Evolutionary conservation across 2,888 invertebrate genomes (phyloP).

Genomic region (Alentia gelatinosa): DNA sequence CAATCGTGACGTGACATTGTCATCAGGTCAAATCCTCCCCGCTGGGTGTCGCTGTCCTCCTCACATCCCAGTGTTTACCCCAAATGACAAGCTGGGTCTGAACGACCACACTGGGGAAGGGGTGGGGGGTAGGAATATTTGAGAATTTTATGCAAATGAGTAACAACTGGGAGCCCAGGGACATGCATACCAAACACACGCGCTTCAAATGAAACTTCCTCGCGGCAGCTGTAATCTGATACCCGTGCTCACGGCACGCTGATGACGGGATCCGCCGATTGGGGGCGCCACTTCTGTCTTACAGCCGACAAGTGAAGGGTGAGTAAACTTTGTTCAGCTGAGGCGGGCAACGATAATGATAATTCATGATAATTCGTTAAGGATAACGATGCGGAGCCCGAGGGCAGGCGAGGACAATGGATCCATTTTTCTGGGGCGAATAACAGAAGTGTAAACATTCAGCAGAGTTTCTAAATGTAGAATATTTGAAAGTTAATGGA

Average conservation of each 20-base stretch:
- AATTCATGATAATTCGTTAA: slow-evolving; percentile 11
- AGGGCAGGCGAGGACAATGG: not conserved
- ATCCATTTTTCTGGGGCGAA: too few relatives aligned
- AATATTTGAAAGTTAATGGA: too few relatives aligned
- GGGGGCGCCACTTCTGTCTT: slow-evolving; percentile 40
- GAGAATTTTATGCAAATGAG: slow-evolving; percentile 47
- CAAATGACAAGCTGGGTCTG: not conserved
- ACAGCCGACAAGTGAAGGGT: slow-evolving; percentile 28
- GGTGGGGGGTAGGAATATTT: not conserved
- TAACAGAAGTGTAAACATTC: too few relatives aligned
- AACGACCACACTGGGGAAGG: not conserved
- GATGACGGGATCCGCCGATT: not conserved
- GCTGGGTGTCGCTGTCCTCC: too few relatives aligned
- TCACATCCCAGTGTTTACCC: too few relatives aligned
- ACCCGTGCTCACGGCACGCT: slow-evolving; percentile 10
- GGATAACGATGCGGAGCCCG: not conserved
- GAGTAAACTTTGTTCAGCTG: slow-evolving; percentile 43
- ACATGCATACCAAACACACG: slow-evolving; percentile 43
- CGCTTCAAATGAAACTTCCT: not conserved
- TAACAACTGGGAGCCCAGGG: not conserved
- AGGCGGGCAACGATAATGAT: not conserved
- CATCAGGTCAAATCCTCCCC: too few relatives aligned
- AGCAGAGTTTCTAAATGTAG: too few relatives aligned
- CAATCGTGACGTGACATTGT: too few relatives aligned
- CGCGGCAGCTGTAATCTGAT: not conserved